Conservation (phyloP, 2,888 invertebrate genomes). For the Zygothrica quintamaculata region DNA sequence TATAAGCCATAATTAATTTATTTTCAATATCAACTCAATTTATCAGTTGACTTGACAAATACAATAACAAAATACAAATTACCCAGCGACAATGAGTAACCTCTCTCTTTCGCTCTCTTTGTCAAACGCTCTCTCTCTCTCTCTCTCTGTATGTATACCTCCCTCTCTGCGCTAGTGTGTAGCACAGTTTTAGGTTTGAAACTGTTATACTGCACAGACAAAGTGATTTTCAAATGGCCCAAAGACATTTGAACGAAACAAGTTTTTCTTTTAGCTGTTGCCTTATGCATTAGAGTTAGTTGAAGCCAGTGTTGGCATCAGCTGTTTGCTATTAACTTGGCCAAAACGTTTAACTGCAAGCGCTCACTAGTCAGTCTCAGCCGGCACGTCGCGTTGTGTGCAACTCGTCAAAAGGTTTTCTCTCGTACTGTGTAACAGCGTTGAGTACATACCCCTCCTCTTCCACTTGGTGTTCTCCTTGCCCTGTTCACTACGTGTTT, state of each 20-base stretch:
- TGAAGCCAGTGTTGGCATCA: slow-evolving; percentile 47
- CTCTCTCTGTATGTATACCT: not conserved
- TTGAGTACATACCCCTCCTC: slow-evolving; percentile 15
- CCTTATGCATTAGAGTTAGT: slow-evolving; percentile 31
- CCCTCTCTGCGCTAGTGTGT: too few species aligned
- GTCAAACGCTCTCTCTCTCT: slow-evolving; percentile 5
- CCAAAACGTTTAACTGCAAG: slow-evolving; percentile 49
- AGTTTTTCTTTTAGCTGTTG: slow-evolving; percentile 61
- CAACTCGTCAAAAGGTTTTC: slow-evolving; percentile 55
- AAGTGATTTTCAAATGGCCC: slow-evolving; percentile 61
- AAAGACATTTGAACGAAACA: slow-evolving; percentile 69
- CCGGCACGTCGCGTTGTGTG: slow-evolving; percentile 76
- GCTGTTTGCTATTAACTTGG: slow-evolving; percentile 67
- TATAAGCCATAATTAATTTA: slow-evolving; percentile 72
- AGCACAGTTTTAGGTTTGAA: slow-evolving; percentile 41
- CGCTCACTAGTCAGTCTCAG: slow-evolving; percentile 61
- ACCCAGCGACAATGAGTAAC: slow-evolving; percentile 22
- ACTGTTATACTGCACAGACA: slow-evolving; percentile 57
- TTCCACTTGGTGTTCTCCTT: not conserved
- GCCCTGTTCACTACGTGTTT: slow-evolving; percentile 45
- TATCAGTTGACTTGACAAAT: slow-evolving; percentile 78
- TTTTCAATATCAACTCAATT: slow-evolving; percentile 81
- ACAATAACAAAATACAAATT: slow-evolving; percentile 71
- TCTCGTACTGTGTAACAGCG: slow-evolving; percentile 31
- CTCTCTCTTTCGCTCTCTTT: not conserved